These are phyloP conservation scores for Ramazzottius varieornatus DNA, from an alignment of 2,888 invertebrate species.

Conservation along the genomic window DNA sequence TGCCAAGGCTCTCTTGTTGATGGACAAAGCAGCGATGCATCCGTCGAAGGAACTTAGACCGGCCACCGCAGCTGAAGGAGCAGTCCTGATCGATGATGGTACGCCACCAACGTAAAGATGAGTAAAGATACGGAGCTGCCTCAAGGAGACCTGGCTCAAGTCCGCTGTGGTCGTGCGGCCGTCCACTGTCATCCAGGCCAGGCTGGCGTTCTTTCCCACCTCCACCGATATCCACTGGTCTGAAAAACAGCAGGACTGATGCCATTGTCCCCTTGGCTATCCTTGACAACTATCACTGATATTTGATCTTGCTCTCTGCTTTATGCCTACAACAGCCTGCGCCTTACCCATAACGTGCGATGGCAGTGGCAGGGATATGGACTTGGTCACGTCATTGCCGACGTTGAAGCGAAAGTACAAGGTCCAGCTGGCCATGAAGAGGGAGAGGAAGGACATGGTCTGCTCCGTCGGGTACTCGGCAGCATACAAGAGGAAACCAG, in stretches of 20 bases:
- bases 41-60: not conserved
- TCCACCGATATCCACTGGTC: not conserved
- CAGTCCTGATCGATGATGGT: not conserved
- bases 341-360: too few species aligned
- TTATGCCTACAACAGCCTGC: too few species aligned
- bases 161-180: not conserved
- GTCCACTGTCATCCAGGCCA: not conserved
- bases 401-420: not conserved
- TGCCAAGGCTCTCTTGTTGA: not conserved
- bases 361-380: too few species aligned
- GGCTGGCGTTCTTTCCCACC: not conserved
- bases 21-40: not conserved
- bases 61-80: not conserved
- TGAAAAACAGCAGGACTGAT: not conserved
- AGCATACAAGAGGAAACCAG: not conserved
- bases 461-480: not conserved
- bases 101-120: not conserved
- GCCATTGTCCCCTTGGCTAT: not conserved
- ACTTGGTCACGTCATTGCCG: not conserved
- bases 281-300: too few species aligned
- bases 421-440: not conserved
- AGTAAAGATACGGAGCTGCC: not conserved
- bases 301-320: too few species aligned
- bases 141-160: not conserved
- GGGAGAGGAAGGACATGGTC: not conserved